Evolutionary conservation across 2,797 vertebrate species (phyloP), one percentile per base, ranked within the genome.

Genomic region (Dendrocincla fuliginosa): DNA sequence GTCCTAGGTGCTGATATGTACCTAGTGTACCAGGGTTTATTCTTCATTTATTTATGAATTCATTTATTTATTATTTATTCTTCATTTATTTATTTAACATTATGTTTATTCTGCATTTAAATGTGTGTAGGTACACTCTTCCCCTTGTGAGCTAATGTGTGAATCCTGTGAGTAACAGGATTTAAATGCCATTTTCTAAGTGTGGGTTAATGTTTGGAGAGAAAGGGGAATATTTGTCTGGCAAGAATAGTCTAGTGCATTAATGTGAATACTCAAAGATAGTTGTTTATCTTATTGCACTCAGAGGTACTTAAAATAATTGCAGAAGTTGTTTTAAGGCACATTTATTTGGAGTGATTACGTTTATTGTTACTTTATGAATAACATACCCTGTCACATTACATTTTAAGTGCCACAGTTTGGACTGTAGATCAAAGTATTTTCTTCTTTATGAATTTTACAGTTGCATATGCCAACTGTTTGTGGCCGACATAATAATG

Each of bases 241-340:
- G 91, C 94, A 96, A 94, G 87, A 97, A 60, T 22, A 94, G 92
- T 91, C 87, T 97, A 92, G 87, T 88, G 11, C 96, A 94, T 98
- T 97, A 97, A 97, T 97, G 96, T 41, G 44, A 96, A 96, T 97
- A 97, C 97, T 97, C 95, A 96, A 93, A 97, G 92, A 94, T 91
- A 96, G 94, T 96, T 97, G 93, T 97, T 98, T 97, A 97, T 97
- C 96, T 96, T 97, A 97, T 93, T 97, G 94, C 88, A 97, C 96
- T 97, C 97, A 71, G 89, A 96, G 94, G 87, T 96, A 94, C 94
- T 97, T 97, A 96, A 35, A 97, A 33, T 98, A 98, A 98, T 97
- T 97, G 90, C 94, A 86, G 46, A 95, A 95, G 92, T 96, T 93
- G 89, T 96, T 97, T 96, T 97, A 96, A 96, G 94, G 95, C 81